Evolutionary conservation across 2,888 invertebrate species (phyloP).

Genomic region (Ormyrus pomaceus): DNA sequence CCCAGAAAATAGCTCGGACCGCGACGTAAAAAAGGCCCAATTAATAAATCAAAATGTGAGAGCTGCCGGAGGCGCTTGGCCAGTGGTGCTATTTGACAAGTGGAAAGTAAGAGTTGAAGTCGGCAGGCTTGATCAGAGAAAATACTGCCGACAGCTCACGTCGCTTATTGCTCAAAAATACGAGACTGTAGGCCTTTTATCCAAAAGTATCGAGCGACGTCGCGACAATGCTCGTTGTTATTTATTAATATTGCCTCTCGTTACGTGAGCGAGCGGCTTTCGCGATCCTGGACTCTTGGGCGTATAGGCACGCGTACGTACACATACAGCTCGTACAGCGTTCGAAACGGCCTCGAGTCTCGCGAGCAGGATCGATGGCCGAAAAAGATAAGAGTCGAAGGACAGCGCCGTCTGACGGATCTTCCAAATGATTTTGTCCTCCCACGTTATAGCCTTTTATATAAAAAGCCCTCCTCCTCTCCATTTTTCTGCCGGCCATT

Average conservation of each 20-base stretch:
- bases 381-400: constrained; percentile 58
- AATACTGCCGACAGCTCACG: constrained; percentile 11
- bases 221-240: constrained; percentile 44
- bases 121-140: constrained; percentile 1
- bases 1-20: constrained; percentile 14
- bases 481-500: constrained; percentile 48
- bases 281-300: constrained; percentile 31
- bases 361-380: constrained; percentile 56
- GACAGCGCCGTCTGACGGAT: constrained; percentile 54
- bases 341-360: constrained; percentile 55
- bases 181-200: constrained; percentile 21
- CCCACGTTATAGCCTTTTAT: constrained; percentile 47
- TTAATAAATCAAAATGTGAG: constrained; percentile 39
- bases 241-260: constrained; percentile 56
- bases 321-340: constrained; percentile 36
- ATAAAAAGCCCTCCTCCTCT: constrained; percentile 33
- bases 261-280: constrained; percentile 48
- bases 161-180: constrained; percentile 35
- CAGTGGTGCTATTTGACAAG: not conserved
- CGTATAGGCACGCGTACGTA: constrained; percentile 2
- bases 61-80: not conserved
- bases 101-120: constrained; percentile 3
- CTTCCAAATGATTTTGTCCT: constrained; percentile 57
- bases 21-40: not conserved
- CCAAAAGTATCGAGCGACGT: constrained; percentile 27